Conservation (phyloP, 2,797 vertebrate species). For the Linurgus olivaceus region DNA sequence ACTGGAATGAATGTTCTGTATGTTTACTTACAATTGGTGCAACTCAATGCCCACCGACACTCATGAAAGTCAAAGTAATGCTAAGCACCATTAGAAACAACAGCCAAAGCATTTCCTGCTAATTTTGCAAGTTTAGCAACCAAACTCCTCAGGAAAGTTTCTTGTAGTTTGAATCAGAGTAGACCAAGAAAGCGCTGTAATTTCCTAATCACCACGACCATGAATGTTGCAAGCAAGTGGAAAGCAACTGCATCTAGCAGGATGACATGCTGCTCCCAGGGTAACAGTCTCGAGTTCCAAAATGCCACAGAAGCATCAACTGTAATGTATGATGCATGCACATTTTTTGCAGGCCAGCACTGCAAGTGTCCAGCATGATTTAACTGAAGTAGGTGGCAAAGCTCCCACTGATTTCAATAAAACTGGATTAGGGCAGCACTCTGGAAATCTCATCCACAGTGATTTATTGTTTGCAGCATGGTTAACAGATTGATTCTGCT, state of each 20-base stretch:
- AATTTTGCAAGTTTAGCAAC: background rate
- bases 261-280: background rate
- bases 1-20: background rate
- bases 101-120: background rate
- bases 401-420: constrained; percentile 41
- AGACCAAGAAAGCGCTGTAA: background rate
- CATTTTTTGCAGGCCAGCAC: background rate
- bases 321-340: fast-evolving
- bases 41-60: background rate
- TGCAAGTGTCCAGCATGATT: background rate
- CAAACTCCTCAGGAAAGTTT: background rate
- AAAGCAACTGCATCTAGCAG: background rate
- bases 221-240: background rate
- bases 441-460: background rate
- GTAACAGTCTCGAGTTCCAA: background rate
- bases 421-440: background rate
- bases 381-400: constrained; percentile 19
- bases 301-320: background rate
- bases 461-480: background rate
- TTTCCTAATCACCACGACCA: background rate
- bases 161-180: background rate
- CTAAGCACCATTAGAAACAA: background rate
- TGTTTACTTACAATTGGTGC: background rate
- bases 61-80: background rate
- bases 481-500: background rate